Evolutionary conservation across 1,140 invertebrate genomes (phyloP), one percentile per base, ranked within the genome.

Genomic region (Chrysomallon squamiferum): DNA sequence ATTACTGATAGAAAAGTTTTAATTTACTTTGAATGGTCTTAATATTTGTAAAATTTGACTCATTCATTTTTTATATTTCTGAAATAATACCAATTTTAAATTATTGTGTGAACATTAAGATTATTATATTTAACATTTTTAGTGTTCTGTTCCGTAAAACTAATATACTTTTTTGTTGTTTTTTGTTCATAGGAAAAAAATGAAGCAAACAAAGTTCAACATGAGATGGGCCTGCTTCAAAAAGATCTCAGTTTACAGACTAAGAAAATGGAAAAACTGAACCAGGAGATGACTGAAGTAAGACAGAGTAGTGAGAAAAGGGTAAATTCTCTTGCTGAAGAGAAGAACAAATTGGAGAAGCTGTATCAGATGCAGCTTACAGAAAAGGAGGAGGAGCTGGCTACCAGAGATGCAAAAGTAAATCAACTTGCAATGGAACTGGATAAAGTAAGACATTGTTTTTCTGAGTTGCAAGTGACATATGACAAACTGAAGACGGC

Each of bases 401-500:
- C 58, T 27, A 18, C 2, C 13, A 69, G 62, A 35, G 45, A 41
- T 18, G 22, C 32, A 15, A 62, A 69, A 61, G 20, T 65, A n/a
- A 30, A 41, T 41, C 20, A n/a, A n/a, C 29, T 69, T 20, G 33
- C 5, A 4, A 49, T 43, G 13, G 67, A 69, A 33, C 62, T 73
- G 5, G 62, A 59, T 35, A 68, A 62, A 54, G 66, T 68, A 5
- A 32, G 57, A 3, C 29, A 62, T 11, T 38, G 47, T 32, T 59
- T 59, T 29, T 59, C 58, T 18, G 58, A 59, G 11, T 18, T 22
- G 22, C 32, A 38, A 6, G 18, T 20, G 9, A 18, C 25, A 18
- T 25, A 41, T 27, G 58, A 59, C 35, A 59, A 43, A 6, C 38
- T 57, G 20, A 49, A 49, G 52, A 43, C 15, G 11, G 20, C 32